These are phyloP conservation scores for Drosophila buzzatii DNA, from an alignment of 2,888 invertebrate species.

Conservation along the genomic window DNA sequence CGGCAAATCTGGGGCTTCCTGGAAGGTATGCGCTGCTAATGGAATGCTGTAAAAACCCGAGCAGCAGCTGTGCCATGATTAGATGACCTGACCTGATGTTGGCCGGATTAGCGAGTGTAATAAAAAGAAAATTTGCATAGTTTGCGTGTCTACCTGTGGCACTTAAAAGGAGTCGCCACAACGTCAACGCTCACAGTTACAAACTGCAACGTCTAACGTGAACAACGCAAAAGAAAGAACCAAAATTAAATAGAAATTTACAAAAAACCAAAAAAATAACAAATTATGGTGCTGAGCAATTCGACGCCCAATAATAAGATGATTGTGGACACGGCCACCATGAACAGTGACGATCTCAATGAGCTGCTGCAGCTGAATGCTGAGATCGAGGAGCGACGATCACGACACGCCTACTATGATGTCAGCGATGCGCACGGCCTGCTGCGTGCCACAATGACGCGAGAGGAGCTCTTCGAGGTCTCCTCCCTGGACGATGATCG, in stretches of 20 bases:
- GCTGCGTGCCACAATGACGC: slow-evolving; percentile 71
- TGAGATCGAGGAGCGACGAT: slow-evolving; percentile 71
- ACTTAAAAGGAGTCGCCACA: slow-evolving; percentile 35
- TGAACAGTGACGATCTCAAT: slow-evolving; percentile 76
- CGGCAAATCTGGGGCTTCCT: slow-evolving; percentile 24
- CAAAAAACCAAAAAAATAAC: neutral
- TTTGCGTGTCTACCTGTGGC: slow-evolving; percentile 27
- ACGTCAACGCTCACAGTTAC: slow-evolving; percentile 49
- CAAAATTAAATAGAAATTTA: neutral
- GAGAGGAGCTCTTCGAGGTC: slow-evolving; percentile 79
- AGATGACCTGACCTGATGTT: slow-evolving; percentile 33
- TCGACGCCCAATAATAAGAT: slow-evolving; percentile 66
- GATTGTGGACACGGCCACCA: slow-evolving; percentile 71
- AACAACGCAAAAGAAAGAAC: slow-evolving; percentile 25
- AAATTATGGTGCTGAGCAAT: slow-evolving; percentile 70
- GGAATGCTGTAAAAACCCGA: slow-evolving; percentile 42
- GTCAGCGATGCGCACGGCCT: slow-evolving; percentile 45
- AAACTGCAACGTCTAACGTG: slow-evolving; percentile 68
- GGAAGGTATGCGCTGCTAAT: slow-evolving; percentile 48
- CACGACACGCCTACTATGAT: slow-evolving; percentile 45
- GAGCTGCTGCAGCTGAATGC: slow-evolving; percentile 74
- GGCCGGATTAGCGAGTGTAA: slow-evolving; percentile 49
- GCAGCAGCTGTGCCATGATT: slow-evolving; percentile 49
- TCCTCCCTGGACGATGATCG: slow-evolving; percentile 76
- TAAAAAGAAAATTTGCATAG: slow-evolving; percentile 25